Conservation (phyloP, 2,888 invertebrate genomes). For the Mellilla xanthometata region DNA sequence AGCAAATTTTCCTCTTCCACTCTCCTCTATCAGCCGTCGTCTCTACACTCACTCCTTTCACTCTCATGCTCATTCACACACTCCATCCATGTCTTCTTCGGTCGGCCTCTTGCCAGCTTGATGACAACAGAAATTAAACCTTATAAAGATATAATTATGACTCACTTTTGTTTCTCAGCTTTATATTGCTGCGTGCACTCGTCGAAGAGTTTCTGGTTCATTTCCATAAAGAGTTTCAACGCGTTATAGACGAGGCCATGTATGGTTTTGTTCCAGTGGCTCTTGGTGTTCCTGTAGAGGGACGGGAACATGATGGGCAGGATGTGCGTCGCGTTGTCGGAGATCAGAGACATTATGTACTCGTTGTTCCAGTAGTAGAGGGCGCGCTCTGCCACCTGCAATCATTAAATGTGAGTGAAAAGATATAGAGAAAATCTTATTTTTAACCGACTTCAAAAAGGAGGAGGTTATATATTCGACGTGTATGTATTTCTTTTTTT, state of each 20-base stretch:
- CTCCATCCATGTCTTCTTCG: too few species aligned
- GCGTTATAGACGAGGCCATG: constrained; percentile 99
- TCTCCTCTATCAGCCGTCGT: too few species aligned
- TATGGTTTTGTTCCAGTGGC: constrained; percentile 99
- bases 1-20: too few species aligned
- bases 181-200: constrained; percentile 98
- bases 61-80: too few species aligned
- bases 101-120: too few species aligned
- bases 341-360: constrained; percentile 99
- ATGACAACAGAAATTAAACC: neutral
- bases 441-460: too few species aligned
- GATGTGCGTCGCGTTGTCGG: constrained; percentile 98
- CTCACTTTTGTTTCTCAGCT: constrained; percentile 91
- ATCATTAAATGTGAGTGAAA: constrained; percentile 1
- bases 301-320: constrained; percentile 99
- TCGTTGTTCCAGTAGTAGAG: constrained; percentile 99
- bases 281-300: constrained; percentile 98
- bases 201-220: constrained; percentile 99
- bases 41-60: too few species aligned
- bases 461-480: too few species aligned
- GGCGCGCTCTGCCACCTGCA: constrained; percentile 98
- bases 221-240: constrained; percentile 99
- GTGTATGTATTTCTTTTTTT: too few species aligned
- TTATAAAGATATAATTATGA: constrained; percentile 23
- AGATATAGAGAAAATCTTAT: too few species aligned